Evolutionary conservation across 53 echinoderm and acorn worm species (phyloP).

Genomic region (Paracentrotus lividus): DNA sequence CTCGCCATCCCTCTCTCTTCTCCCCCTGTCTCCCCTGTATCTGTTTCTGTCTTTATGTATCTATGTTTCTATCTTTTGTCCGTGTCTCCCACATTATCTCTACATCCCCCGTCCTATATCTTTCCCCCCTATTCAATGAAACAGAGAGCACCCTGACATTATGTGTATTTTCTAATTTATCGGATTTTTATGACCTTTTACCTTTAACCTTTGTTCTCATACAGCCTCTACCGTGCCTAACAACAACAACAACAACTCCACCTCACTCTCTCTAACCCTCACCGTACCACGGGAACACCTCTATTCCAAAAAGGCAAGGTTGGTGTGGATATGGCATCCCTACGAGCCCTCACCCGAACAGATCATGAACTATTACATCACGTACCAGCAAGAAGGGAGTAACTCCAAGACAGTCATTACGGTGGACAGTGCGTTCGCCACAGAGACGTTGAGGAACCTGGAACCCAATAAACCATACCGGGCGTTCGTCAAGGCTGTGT

Average conservation of each 20-base stretch:
- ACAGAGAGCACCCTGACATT: too few relatives aligned
- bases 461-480: conserved; percentile 46
- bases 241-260: conserved; percentile 5
- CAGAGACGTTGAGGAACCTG: conserved; percentile 55
- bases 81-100: too few relatives aligned
- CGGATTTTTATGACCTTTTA: neutral
- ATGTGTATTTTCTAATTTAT: too few relatives aligned
- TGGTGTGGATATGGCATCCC: conserved; percentile 31
- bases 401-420: conserved; percentile 67
- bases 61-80: too few relatives aligned
- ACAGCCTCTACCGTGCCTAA: conserved; percentile 50
- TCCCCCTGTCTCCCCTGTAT: too few relatives aligned
- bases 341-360: neutral
- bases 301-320: conserved; percentile 36
- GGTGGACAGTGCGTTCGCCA: conserved; percentile 33
- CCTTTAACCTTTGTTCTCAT: neutral
- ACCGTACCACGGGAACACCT: conserved; percentile 22
- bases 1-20: neutral
- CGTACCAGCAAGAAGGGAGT: conserved; percentile 57
- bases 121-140: too few relatives aligned
- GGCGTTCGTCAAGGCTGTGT: conserved; percentile 64
- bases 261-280: conserved; percentile 29
- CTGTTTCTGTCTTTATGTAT: too few relatives aligned
- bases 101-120: too few relatives aligned
- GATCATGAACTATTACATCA: conserved; percentile 51